These are phyloP conservation scores for Brachionus asplanchnoidis DNA, from an alignment of 1,140 invertebrate species.

Conservation along the genomic window DNA sequence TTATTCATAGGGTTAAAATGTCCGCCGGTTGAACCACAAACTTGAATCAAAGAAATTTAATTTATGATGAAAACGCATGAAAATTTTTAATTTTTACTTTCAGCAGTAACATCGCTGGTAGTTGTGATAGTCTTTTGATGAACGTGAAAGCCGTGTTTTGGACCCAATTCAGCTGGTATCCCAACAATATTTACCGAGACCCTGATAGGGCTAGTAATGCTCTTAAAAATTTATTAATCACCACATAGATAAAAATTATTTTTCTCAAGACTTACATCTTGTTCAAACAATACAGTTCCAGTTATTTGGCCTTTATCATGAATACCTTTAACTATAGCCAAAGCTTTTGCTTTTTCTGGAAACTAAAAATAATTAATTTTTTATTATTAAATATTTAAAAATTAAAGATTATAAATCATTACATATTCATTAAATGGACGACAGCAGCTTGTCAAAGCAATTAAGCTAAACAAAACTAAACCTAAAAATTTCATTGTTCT, in stretches of 20 bases:
- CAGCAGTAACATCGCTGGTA: background rate
- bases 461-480: background rate
- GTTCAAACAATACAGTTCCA: conserved; percentile 21
- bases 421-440: conserved; percentile 5
- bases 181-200: conserved; percentile 15
- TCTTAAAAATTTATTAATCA: background rate
- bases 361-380: background rate
- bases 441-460: background rate
- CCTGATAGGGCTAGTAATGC: background rate
- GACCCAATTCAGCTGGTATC: background rate
- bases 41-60: background rate
- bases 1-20: conserved; percentile 21
- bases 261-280: background rate
- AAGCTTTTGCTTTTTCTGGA: conserved; percentile 24
- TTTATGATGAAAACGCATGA: background rate
- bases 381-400: background rate
- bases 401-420: background rate
- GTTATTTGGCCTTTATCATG: background rate
- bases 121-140: background rate
- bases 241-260: background rate
- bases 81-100: background rate
- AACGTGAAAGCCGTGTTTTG: conserved; percentile 41
- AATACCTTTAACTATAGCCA: conserved; percentile 7
- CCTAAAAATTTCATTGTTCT: background rate
- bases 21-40: conserved; percentile 43